phyloP scores from a whole-genome alignment of 2,888 invertebrate genomes.

The Phytoseiulus persimilis region DNA sequence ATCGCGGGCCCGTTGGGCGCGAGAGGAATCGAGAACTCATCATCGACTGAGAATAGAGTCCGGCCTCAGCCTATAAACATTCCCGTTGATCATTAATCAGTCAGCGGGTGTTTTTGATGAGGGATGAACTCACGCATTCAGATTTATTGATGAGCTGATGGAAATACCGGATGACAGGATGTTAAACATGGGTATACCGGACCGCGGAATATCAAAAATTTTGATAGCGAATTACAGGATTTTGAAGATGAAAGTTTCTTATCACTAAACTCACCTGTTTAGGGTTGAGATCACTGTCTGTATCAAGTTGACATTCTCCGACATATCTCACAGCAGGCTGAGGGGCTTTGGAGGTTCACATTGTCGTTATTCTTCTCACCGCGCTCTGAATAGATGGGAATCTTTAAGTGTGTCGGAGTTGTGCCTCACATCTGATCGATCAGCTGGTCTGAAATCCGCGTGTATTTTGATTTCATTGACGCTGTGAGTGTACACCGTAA shows the following conservation, averaged over 20 bases:
- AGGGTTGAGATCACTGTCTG: constrained; percentile 14
- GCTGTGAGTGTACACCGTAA: neutral
- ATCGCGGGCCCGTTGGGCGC: too few relatives aligned
- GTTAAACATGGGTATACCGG: too few relatives aligned
- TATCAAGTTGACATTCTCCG: neutral
- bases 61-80: too few relatives aligned
- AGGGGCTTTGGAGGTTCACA: neutral
- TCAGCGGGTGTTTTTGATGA: neutral
- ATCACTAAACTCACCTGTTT: neutral
- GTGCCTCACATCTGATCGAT: neutral
- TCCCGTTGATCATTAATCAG: too few relatives aligned
- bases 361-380: neutral
- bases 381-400: neutral
- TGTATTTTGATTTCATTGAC: neutral
- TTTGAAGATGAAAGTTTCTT: neutral
- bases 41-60: too few relatives aligned
- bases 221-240: neutral
- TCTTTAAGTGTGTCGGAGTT: neutral
- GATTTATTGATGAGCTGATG: too few relatives aligned
- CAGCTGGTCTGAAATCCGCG: neutral
- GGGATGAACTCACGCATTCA: too few relatives aligned
- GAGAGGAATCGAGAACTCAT: too few relatives aligned
- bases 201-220: too few relatives aligned
- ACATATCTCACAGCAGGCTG: neutral
- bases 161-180: too few relatives aligned